Conservation (phyloP, 2,888 invertebrate genomes). For the Dasypolia templi region DNA sequence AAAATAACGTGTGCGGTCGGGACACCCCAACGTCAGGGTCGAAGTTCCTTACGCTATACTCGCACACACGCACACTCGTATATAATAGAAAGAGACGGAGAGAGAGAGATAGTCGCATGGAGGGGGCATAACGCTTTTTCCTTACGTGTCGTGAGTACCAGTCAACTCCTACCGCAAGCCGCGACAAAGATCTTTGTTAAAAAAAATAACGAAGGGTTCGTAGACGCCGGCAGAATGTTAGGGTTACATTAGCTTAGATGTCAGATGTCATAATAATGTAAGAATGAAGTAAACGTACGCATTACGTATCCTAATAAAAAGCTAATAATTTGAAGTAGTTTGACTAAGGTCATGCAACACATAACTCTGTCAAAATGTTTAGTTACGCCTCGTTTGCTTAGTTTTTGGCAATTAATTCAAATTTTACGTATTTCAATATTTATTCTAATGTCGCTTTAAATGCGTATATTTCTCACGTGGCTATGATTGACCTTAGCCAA, state of each 20-base stretch:
- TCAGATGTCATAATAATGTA: neutral
- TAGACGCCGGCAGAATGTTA: neutral
- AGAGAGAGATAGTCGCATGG: too few relatives aligned
- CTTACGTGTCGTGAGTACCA: too few relatives aligned
- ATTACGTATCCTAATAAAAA: neutral
- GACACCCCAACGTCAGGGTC: too few relatives aligned
- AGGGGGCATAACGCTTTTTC: too few relatives aligned
- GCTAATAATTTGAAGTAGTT: neutral
- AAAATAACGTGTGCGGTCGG: too few relatives aligned
- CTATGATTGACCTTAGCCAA: conserved; percentile 10
- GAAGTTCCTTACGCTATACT: too few relatives aligned
- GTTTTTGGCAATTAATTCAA: neutral
- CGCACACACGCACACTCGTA: too few relatives aligned
- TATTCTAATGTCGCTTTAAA: conserved; percentile 1
- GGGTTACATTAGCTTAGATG: neutral
- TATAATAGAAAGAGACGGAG: too few relatives aligned
- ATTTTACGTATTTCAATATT: neutral
- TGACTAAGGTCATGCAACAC: conserved; percentile 10
- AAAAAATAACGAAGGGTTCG: neutral
- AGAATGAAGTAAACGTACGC: too few relatives aligned
- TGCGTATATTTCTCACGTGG: neutral
- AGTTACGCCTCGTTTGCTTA: neutral
- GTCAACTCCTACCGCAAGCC: too few relatives aligned
- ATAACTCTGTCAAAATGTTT: neutral
- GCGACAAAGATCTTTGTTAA: too few relatives aligned